Base-by-base conservation (phyloP, 2,113 vertebrate species). In the Limanda limanda region DNA sequence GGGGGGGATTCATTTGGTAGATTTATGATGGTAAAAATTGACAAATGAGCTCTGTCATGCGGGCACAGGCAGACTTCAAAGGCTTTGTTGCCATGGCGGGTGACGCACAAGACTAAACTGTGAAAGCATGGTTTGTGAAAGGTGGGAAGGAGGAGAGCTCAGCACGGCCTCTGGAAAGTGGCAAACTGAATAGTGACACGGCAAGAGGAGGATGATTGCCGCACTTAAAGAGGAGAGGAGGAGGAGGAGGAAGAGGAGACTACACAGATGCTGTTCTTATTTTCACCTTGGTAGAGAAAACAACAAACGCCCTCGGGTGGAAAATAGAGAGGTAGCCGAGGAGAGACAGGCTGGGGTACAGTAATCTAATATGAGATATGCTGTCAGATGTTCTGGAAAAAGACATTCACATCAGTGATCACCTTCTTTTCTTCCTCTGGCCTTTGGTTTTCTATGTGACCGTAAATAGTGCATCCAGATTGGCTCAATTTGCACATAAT, bases 31-130 rank as follows among this genome's bases (percentile, higher is more conserved):
- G 48, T 54, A 71, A 56, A 80, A 86, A 71, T 31, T 91, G 82
- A 93, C 74, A 85, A 85, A 86, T 35, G 59, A 86, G 71, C 77
- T 27, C 67, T 20, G 81, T 89, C 82, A 82, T 75, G 23, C 74
- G 57, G 69, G 60, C 65, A 48, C 75, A 60, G 69, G 57, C 65
- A 48, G 68, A 76, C 85, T 79, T 88, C 71, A 86, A 89, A 90
- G 83, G 66, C 11, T 78, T 79, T 86, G 83, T 90, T 91, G 82
- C 85, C 78, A 88, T 83, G 75, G 85, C 59, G 27, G 83, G 68
- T 88, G 87, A 92, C 66, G 76, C 79, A 79, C 66, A 73, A 57
- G 48, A 31, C 45, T 59, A 20, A 71, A 86, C 70, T 69, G 84
- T 75, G 64, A 71, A 75, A 78, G 74, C 47, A 24, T 40, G 62